phyloP scores from a whole-genome alignment of 2,113 vertebrate genomes.

The Brevimyrus niger region DNA sequence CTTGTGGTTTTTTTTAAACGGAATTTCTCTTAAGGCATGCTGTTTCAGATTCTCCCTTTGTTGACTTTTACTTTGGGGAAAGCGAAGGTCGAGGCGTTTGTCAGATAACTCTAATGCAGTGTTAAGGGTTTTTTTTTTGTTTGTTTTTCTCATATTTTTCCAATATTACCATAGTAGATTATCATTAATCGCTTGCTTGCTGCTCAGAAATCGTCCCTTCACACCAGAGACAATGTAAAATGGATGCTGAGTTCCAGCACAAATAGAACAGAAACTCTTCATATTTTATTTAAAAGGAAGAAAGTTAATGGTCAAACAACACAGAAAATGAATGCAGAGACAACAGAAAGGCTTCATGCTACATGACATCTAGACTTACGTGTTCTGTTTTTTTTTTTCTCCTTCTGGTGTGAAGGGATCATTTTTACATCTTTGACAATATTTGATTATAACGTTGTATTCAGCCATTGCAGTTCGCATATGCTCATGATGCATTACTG shows the following conservation, averaged over 20 bases:
- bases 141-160: conserved; percentile 54
- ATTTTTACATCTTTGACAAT: conserved; percentile 53
- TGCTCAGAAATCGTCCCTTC: conserved; percentile 55
- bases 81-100: conserved; percentile 41
- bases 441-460: conserved; percentile 66
- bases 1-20: conserved; percentile 10
- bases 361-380: conserved; percentile 26
- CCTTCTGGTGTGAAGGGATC: conserved; percentile 40
- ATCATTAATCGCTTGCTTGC: conserved; percentile 68
- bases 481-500: conserved; percentile 71
- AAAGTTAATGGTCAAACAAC: background rate
- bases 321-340: background rate
- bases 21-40: conserved; percentile 32
- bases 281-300: background rate
- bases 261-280: background rate
- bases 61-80: conserved; percentile 24
- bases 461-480: conserved; percentile 62
- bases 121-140: conserved; percentile 44
- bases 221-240: conserved; percentile 45
- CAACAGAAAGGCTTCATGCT: background rate
- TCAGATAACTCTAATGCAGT: conserved; percentile 52
- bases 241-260: conserved; percentile 30
- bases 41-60: conserved; percentile 34
- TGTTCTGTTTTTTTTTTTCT: conserved; percentile 41
- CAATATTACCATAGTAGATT: conserved; percentile 61